Percentiles rank a stretch among this genome's conserved stretches.
Conservation (phyloP, 2,113 vertebrate species). For the Sebastes schlegelii region DNA sequence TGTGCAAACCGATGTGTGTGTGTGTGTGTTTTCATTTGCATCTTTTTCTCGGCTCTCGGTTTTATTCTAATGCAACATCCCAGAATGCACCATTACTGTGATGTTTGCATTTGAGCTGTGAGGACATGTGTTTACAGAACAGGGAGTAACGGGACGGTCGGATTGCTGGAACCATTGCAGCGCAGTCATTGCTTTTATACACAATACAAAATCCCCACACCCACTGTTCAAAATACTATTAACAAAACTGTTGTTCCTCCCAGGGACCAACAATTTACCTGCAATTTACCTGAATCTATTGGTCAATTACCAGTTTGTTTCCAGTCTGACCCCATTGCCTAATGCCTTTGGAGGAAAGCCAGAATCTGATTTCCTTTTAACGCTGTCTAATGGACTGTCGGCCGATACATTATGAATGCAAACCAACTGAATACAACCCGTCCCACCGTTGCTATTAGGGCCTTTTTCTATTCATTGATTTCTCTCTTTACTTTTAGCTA, state of each 20-base stretch:
- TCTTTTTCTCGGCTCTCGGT: neutral
- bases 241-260: conserved; percentile 67
- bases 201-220: conserved; percentile 57
- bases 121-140: conserved; percentile 39
- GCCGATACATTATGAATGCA: conserved; percentile 77
- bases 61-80: neutral
- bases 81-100: neutral
- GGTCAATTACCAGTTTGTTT: conserved; percentile 79
- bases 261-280: conserved; percentile 71
- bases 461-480: conserved; percentile 73
- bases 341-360: conserved; percentile 79
- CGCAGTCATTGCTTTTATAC: conserved; percentile 19
- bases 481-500: conserved; percentile 66
- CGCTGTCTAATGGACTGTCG: conserved; percentile 79
- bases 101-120: conserved; percentile 10
- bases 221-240: conserved; percentile 64
- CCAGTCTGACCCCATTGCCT: conserved; percentile 67
- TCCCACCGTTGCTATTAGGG: conserved; percentile 59
- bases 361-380: conserved; percentile 79
- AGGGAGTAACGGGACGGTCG: conserved; percentile 1
- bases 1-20: conserved; percentile 1
- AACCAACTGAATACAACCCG: conserved; percentile 56
- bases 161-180: conserved; percentile 26
- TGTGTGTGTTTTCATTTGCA: conserved; percentile 18
- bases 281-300: conserved; percentile 79